Conservation (phyloP, 2,113 vertebrate species). For the Trichomycterus rosablanca region DNA sequence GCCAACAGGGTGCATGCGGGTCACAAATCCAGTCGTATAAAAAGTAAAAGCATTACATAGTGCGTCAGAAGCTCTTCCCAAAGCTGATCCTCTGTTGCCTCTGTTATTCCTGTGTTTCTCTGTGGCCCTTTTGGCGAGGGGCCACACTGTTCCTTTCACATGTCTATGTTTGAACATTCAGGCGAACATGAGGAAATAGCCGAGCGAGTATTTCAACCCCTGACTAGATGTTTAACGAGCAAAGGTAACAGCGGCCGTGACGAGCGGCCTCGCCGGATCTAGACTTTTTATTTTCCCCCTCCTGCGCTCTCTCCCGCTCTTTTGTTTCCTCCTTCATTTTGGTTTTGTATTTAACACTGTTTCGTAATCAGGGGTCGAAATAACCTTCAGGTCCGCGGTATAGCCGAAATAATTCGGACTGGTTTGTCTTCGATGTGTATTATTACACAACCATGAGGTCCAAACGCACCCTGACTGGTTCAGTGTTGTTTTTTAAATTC, state of each 20-base stretch:
- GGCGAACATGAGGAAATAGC: slow-evolving; percentile 77
- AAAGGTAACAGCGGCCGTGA: slow-evolving; percentile 75
- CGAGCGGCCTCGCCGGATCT: slow-evolving; percentile 65
- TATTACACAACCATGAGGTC: too few species aligned
- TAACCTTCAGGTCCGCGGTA: slow-evolving; percentile 61
- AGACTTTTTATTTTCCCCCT: slow-evolving; percentile 58
- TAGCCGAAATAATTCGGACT: too few species aligned
- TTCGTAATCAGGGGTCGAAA: slow-evolving; percentile 71
- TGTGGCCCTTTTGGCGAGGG: slow-evolving; percentile 66
- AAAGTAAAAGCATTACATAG: neutral
- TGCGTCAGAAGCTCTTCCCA: neutral
- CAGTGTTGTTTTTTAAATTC: too few species aligned
- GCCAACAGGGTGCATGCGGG: slow-evolving; percentile 4
- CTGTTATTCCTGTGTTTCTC: slow-evolving; percentile 63
- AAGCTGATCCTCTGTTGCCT: slow-evolving; percentile 33
- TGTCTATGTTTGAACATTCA: slow-evolving; percentile 78
- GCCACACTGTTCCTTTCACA: slow-evolving; percentile 70
- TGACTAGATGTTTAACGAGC: slow-evolving; percentile 75
- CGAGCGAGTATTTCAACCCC: slow-evolving; percentile 73
- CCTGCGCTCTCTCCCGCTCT: neutral
- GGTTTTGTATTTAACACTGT: slow-evolving; percentile 43
- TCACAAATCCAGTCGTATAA: slow-evolving; percentile 3
- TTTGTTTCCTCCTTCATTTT: slow-evolving; percentile 36
- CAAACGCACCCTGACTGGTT: too few species aligned
- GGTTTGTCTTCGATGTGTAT: too few species aligned